Conservation (phyloP, 2,888 invertebrate species). For the Drosophila histrio region DNA sequence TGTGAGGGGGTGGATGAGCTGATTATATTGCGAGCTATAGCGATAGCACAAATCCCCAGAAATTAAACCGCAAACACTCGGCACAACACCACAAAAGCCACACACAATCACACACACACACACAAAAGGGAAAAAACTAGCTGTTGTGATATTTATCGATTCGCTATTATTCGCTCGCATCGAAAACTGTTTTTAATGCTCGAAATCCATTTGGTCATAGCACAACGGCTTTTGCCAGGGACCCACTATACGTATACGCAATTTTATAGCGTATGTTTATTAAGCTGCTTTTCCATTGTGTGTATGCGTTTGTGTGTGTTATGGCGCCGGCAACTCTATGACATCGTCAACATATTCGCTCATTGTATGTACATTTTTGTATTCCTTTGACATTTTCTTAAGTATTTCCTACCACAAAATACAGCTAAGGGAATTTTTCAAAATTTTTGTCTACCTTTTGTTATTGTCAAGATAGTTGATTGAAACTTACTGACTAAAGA, state of each 20-base stretch:
- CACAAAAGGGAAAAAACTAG: conserved; percentile 10
- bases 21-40: conserved; percentile 22
- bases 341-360: background rate
- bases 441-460: background rate
- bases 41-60: conserved; percentile 37
- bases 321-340: background rate
- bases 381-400: conserved; percentile 1
- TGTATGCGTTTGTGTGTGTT: background rate
- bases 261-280: conserved; percentile 42
- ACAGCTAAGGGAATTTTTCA: background rate
- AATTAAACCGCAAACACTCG: conserved; percentile 60
- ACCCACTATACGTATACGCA: conserved; percentile 47
- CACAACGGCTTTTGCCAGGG: conserved; percentile 8
- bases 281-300: conserved; percentile 28
- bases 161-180: conserved; percentile 39
- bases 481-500: too few relatives aligned
- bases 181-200: conserved; percentile 64
- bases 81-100: conserved; percentile 35
- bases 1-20: conserved; percentile 1
- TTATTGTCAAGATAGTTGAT: background rate
- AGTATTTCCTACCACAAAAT: background rate
- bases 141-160: conserved; percentile 58
- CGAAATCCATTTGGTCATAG: conserved; percentile 48
- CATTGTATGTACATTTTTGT: background rate
- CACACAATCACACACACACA: conserved; percentile 7